phyloP scores from a whole-genome alignment of 2,113 vertebrate species.

The Danionella cerebrum region DNA sequence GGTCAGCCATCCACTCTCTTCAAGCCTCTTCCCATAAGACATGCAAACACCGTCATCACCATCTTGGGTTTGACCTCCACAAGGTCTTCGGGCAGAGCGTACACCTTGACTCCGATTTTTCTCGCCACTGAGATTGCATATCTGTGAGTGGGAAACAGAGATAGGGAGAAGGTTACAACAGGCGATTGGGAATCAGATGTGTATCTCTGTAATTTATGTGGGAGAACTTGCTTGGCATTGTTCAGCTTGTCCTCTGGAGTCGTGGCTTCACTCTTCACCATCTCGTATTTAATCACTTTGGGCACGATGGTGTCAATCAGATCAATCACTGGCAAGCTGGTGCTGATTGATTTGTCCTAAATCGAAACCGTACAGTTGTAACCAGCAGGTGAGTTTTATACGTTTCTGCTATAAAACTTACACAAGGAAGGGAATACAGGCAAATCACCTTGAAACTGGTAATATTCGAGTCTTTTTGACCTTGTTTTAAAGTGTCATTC shows the following conservation, averaged over 20 bases:
- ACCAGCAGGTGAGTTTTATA: too few species aligned
- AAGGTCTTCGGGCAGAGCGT: slow-evolving; percentile 80
- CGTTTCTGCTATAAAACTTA: too few species aligned
- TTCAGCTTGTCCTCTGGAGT: slow-evolving; percentile 70
- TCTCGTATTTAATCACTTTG: slow-evolving; percentile 76
- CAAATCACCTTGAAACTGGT: slow-evolving; percentile 84
- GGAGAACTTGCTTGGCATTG: slow-evolving; percentile 74
- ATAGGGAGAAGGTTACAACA: not conserved
- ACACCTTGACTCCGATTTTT: slow-evolving; percentile 92
- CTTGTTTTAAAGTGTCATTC: slow-evolving; percentile 76
- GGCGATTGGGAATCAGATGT: not conserved
- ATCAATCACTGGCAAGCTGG: slow-evolving; percentile 89
- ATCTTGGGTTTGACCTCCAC: slow-evolving; percentile 97
- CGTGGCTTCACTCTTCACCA: slow-evolving; percentile 75
- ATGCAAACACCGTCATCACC: slow-evolving; percentile 96
- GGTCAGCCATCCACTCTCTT: slow-evolving; percentile 64
- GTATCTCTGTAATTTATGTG: not conserved
- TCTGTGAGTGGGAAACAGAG: slow-evolving; percentile 55
- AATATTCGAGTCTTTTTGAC: slow-evolving; percentile 77
- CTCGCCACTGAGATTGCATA: slow-evolving; percentile 92
- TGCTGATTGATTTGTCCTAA: slow-evolving; percentile 89
- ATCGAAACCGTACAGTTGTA: slow-evolving; percentile 29
- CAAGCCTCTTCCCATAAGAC: slow-evolving; percentile 85
- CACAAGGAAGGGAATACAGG: not conserved
- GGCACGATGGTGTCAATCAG: slow-evolving; percentile 88